Percentiles rank a stretch among this genome's conserved stretches.
Conservation (phyloP, 2,797 vertebrate genomes). For the Sardinella longiceps region DNA sequence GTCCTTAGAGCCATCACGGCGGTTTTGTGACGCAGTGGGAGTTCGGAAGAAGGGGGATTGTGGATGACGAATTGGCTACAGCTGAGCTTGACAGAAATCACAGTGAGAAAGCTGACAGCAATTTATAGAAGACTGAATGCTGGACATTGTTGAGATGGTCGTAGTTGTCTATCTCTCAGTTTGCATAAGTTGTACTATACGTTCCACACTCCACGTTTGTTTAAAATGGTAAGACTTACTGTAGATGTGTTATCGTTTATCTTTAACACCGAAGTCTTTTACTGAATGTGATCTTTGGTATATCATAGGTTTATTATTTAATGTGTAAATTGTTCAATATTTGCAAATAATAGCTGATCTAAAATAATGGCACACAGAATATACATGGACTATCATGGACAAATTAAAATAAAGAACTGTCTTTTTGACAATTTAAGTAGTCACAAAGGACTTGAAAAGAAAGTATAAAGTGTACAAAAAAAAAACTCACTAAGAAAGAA, state of each 20-base stretch:
- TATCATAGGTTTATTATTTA: not conserved
- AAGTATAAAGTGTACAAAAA: not conserved
- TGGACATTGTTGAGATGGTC: not conserved
- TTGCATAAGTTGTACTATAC: not conserved
- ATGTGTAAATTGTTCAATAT: not conserved
- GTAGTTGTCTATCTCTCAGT: not conserved
- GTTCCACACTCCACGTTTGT: not conserved
- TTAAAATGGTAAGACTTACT: not conserved
- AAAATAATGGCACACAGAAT: too few relatives aligned
- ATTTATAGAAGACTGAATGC: not conserved
- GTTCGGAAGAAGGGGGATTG: not conserved
- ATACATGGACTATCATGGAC: too few relatives aligned
- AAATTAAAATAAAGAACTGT: not conserved
- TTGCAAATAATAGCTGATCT: too few relatives aligned
- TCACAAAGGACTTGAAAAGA: too few relatives aligned
- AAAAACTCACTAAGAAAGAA: not conserved
- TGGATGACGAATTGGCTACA: conserved; percentile 9
- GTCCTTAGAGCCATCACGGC: not conserved
- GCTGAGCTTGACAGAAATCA: conserved; percentile 4
- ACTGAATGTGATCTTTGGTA: not conserved
- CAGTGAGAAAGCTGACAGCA: not conserved
- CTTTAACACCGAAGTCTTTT: not conserved
- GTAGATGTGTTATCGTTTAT: not conserved
- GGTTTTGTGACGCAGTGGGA: not conserved
- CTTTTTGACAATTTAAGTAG: not conserved